Evolutionary conservation across 2,888 invertebrate genomes (phyloP), one percentile per base, ranked within the genome.

Genomic region (Chrysodeixis includens): DNA sequence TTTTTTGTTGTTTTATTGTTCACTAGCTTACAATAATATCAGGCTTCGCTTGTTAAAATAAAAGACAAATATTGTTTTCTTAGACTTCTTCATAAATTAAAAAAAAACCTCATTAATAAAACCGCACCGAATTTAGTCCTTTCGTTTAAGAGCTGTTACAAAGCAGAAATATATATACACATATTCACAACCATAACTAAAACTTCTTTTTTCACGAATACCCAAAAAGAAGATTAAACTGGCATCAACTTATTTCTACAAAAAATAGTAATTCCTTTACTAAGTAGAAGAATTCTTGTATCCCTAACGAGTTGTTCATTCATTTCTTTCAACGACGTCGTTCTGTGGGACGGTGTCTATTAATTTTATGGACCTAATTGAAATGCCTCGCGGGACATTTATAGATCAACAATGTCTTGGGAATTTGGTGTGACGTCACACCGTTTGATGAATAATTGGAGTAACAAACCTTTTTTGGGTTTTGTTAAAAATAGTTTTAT

Each of bases 311-410:
- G 35, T n/a, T 35, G 52, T 65, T 64, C 65, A 69, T 74, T 74
- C 57, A 60, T 60, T 55, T 7, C 22, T 4, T 49, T 20, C 46
- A 30, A 22, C 49, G 70, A 69, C 55, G 40, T 55, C 51, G 44
- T 74, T 49, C 64, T 65, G 20, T 16, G 8, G 14, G n/a, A 30
- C 20, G 30, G 32, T 9, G 26, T 18, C 71, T 40, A 66, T 76
- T 57, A 74, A 59, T 76, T 74, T 55, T 52, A 74, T 62, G 60
- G 26, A 35, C 20, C 26, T 40, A 62, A 74, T 74, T 71, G 59
- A 62, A 56, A 56, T 57, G 51, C 18, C 51, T 65, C 14, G 26
- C 12, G 52, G 52, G 30, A 67, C 49, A 40, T 64, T 58, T 57
- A 66, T 63, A 61, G 32, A 61, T 71, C 30, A 22, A 52, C 51